Percentiles rank a stretch among this genome's conserved stretches.
These are phyloP conservation scores for Heliornis fulica DNA, from an alignment of 2,113 vertebrate genomes.

Conservation along the genomic window DNA sequence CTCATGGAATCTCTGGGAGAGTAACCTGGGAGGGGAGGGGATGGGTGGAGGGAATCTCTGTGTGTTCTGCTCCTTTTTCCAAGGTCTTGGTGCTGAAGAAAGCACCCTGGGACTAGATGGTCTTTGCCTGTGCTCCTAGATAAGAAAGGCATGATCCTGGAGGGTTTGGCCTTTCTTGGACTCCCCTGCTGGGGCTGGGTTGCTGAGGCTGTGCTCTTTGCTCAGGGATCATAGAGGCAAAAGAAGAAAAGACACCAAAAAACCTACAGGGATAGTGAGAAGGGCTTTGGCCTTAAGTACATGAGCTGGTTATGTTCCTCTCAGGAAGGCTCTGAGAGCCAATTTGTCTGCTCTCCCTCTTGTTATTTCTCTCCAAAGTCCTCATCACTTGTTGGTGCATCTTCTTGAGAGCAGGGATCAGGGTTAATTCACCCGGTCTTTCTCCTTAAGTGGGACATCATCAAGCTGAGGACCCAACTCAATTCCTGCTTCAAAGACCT, in stretches of 20 bases:
- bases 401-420: constrained; percentile 29
- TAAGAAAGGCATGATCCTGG: not conserved
- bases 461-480: constrained; percentile 33
- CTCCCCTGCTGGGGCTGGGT: not conserved
- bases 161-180: not conserved
- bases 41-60: not conserved
- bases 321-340: not conserved
- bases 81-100: not conserved
- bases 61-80: not conserved
- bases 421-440: constrained; percentile 33
- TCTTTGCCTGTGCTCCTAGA: not conserved
- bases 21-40: too few relatives aligned
- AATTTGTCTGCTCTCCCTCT: not conserved
- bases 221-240: not conserved
- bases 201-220: not conserved
- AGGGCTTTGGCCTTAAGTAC: not conserved
- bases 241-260: not conserved
- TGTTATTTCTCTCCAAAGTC: constrained; percentile 12
- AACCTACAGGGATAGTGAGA: not conserved
- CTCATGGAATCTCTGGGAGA: not conserved
- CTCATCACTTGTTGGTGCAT: not conserved
- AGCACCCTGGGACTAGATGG: not conserved
- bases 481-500: constrained; percentile 37
- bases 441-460: constrained; percentile 25
- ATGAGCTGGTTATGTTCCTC: not conserved